Base-by-base conservation (phyloP, 2,888 invertebrate genomes). In the Gymnosoma rotundatum region DNA sequence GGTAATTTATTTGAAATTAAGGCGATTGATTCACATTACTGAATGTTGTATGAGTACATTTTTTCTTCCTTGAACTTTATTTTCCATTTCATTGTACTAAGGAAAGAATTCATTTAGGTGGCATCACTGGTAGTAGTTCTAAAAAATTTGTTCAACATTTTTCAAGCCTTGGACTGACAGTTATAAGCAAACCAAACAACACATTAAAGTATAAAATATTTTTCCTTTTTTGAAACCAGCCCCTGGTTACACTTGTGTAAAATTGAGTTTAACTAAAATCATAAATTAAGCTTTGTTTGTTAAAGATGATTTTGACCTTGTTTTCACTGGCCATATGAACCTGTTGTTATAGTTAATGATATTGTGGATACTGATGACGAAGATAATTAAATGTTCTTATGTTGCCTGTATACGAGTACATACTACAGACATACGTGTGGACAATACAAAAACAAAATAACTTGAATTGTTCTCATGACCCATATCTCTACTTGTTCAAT, bases 391-490 rank as follows among this genome's bases (percentile, higher is more conserved):
- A 84, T 20, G 69, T 81, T 84, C 78, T 84, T 78, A 78, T 75
- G 78, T 81, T 78, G 54, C 61, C 20, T 52, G 42, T 38, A 56
- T 42, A 54, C 18, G n/a, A 1, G 18, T 52, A 10, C 45, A 64
- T 20, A 21, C 36, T 61, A 48, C 5, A 32, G 2, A 6, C 7
- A 32, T 32, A 32, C 6, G 32, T 32, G 32, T 32, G 7, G 32
- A 32, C 18, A 48, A 48, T 18, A 32, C 45, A 61, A 63, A 48
- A 48, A 73, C 54, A 69, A 52, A 42, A 21, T 42, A n/a, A 61
- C 36, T 50, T 50, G 67, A 78, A 60, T 78, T 83, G 76, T 84
- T 84, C 81, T 84, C 84, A 78, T 84, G 81, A 81, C 84, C 84
- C 60, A 84, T 84, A 78, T 84, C 38, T 58, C n/a, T 58, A 14